Evolutionary conservation across 2,888 invertebrate genomes (phyloP).

Genomic region (Clostera curtula): DNA sequence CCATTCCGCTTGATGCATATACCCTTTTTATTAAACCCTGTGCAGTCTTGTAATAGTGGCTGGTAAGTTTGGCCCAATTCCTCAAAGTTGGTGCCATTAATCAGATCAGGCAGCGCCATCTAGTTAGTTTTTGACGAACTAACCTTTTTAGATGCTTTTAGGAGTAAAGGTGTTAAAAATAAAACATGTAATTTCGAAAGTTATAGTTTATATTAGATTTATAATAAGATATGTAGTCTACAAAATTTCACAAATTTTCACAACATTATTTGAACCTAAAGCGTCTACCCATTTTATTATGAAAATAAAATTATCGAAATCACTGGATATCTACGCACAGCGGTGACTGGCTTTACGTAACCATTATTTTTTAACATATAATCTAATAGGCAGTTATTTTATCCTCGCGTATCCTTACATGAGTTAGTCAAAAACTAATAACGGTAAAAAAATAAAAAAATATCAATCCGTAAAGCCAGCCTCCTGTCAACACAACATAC

Average conservation of each 20-base stretch:
- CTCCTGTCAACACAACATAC: constrained; percentile 54
- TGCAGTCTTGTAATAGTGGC: too few species aligned
- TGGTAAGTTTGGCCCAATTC: too few species aligned
- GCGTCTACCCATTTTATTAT: constrained; percentile 74
- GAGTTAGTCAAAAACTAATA: constrained; percentile 71
- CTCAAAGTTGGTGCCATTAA: too few species aligned
- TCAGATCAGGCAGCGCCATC: too few species aligned
- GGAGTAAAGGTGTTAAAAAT: too few species aligned
- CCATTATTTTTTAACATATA: constrained; percentile 73
- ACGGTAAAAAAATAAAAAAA: constrained; percentile 76
- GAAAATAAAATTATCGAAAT: constrained; percentile 74
- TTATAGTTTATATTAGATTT: constrained; percentile 76
- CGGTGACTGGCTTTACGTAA: constrained; percentile 67
- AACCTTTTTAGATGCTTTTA: too few species aligned
- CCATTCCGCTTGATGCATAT: too few species aligned
- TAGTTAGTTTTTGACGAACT: too few species aligned
- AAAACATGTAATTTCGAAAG: constrained; percentile 62
- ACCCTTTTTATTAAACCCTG: too few species aligned
- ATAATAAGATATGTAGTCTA: constrained; percentile 76
- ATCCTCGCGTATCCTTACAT: constrained; percentile 62
- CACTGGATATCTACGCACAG: constrained; percentile 63
- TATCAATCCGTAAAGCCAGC: constrained; percentile 69
- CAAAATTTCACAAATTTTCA: constrained; percentile 76
- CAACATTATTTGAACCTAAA: constrained; percentile 75
- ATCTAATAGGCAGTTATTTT: constrained; percentile 72